These are phyloP conservation scores for Cheiracanthium punctorium DNA, from an alignment of 2,888 invertebrate genomes.

Conservation along the genomic window DNA sequence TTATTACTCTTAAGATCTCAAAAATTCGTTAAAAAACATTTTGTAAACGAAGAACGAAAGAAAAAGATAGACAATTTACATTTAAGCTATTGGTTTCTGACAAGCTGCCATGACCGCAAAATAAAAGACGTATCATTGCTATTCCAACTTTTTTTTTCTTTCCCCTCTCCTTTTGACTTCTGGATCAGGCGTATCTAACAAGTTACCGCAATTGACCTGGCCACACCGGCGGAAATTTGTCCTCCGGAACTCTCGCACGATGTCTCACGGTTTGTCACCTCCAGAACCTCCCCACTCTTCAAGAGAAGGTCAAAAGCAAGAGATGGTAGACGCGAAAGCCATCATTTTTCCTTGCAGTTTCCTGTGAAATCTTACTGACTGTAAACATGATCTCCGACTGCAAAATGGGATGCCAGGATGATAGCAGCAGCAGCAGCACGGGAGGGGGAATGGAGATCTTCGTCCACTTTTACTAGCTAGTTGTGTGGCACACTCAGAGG, in stretches of 20 bases:
- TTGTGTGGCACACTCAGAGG: too few species aligned
- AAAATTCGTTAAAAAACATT: too few species aligned
- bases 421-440: neutral
- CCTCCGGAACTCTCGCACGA: neutral
- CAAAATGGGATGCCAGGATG: conserved; percentile 14
- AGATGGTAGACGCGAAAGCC: neutral
- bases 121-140: neutral
- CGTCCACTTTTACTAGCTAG: neutral
- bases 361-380: conserved; percentile 21
- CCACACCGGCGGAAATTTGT: neutral
- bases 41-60: too few species aligned
- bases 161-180: too few species aligned
- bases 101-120: too few species aligned
- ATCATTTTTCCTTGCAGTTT: conserved; percentile 31
- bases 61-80: too few species aligned
- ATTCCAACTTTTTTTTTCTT: too few species aligned
- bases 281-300: neutral
- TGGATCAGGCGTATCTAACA: too few species aligned
- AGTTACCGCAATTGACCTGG: too few species aligned
- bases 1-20: too few species aligned
- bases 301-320: too few species aligned
- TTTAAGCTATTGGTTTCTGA: too few species aligned
- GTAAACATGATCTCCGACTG: conserved; percentile 11
- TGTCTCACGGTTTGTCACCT: conserved; percentile 57
- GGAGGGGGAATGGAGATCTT: neutral